phyloP scores from a whole-genome alignment of 2,113 vertebrate genomes.

The Empidonax traillii region DNA sequence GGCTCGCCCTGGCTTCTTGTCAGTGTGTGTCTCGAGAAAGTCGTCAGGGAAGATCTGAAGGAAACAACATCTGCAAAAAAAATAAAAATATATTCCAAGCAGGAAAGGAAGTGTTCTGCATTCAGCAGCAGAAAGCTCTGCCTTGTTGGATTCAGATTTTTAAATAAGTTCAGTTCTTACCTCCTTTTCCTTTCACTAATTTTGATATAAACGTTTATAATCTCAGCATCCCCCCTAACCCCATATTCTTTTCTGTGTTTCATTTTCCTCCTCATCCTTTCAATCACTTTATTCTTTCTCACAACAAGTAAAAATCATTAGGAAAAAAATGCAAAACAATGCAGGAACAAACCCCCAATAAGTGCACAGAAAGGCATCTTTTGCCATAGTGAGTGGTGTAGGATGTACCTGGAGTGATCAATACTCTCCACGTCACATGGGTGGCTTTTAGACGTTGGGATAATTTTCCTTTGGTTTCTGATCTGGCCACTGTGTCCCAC shows the following conservation, averaged over 20 bases:
- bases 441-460: background rate
- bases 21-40: background rate
- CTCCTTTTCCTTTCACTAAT: background rate
- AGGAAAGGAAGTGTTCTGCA: background rate
- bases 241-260: background rate
- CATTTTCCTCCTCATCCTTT: background rate
- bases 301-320: background rate
- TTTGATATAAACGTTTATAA: background rate
- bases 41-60: background rate
- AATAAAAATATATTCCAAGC: background rate
- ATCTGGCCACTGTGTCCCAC: background rate
- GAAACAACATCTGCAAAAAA: background rate
- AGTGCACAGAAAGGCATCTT: background rate
- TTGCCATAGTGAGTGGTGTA: background rate
- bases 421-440: rapidly evolving
- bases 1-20: background rate
- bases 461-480: background rate
- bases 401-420: background rate
- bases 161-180: background rate
- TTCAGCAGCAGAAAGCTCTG: background rate
- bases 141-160: background rate
- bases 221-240: background rate
- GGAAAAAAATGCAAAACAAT: background rate
- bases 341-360: no score
- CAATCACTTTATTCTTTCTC: background rate